Evolutionary conservation across 2,797 vertebrate species (phyloP).

Genomic region (Lacerta bilineata): DNA sequence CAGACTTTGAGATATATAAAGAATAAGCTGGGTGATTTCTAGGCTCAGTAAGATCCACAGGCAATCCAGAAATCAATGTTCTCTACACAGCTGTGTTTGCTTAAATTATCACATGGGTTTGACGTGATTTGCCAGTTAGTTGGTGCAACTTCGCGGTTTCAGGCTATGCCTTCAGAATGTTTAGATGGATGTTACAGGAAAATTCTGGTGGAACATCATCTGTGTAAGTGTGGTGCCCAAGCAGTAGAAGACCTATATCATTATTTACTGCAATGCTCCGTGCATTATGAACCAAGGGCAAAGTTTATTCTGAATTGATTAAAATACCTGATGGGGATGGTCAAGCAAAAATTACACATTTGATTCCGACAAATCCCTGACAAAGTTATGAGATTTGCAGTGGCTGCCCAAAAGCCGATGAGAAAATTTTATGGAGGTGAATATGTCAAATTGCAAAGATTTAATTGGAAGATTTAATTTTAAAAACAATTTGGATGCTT

Average conservation of each 20-base stretch:
- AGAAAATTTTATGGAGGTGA: not conserved
- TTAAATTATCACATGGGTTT: not conserved
- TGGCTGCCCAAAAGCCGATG: not conserved
- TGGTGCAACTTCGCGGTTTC: not conserved
- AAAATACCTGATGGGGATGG: not conserved
- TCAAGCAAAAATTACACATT: not conserved
- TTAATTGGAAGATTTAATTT: not conserved
- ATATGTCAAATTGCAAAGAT: not conserved
- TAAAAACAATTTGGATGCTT: too few species aligned
- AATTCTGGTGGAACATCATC: not conserved
- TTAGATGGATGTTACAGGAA: not conserved
- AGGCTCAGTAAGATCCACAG: not conserved
- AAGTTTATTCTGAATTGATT: not conserved
- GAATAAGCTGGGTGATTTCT: not conserved
- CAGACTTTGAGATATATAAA: not conserved
- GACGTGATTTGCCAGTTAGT: not conserved
- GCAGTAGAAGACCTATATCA: not conserved
- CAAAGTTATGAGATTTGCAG: not conserved
- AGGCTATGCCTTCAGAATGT: not conserved
- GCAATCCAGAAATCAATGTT: not conserved
- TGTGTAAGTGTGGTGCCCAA: too few species aligned
- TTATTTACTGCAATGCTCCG: not conserved
- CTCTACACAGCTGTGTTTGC: not conserved
- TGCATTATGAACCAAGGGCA: not conserved
- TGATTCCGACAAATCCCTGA: not conserved